These are phyloP conservation scores for Drosophila picticornis DNA, from an alignment of 2,888 invertebrate species.

Conservation along the genomic window DNA sequence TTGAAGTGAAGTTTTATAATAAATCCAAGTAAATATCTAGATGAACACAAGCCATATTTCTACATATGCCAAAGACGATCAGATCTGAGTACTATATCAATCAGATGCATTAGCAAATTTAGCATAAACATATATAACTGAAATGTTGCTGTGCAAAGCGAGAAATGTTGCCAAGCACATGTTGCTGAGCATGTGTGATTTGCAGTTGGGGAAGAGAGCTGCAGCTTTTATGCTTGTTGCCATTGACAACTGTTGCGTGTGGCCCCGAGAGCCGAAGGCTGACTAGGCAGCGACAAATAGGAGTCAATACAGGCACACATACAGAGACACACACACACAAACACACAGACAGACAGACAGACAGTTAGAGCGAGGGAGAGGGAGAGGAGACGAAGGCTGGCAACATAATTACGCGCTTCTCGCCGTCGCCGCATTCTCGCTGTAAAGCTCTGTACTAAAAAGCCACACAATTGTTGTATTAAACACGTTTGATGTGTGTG, in stretches of 20 bases:
- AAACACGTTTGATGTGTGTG: constrained; percentile 54
- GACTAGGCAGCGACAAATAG: constrained; percentile 10
- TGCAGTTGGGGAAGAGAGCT: constrained; percentile 21
- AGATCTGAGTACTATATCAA: background rate
- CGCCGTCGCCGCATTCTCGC: constrained; percentile 30
- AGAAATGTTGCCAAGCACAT: constrained; percentile 25
- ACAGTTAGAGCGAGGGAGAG: no score
- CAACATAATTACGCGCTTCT: constrained; percentile 56
- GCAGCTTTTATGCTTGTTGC: constrained; percentile 41
- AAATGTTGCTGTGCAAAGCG: constrained; percentile 6
- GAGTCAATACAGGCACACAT: constrained; percentile 23
- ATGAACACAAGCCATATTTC: background rate
- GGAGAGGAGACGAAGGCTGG: constrained; percentile 17
- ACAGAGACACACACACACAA: constrained; percentile 11
- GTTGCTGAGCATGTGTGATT: background rate
- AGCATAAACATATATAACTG: background rate
- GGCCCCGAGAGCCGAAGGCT: constrained; percentile 36
- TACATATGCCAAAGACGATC: background rate
- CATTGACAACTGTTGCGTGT: constrained; percentile 72
- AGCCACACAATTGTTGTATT: constrained; percentile 72
- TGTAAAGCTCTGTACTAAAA: constrained; percentile 62
- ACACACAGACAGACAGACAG: background rate
- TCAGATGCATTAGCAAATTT: background rate
- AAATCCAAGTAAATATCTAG: no score
- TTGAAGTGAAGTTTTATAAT: no score